Percentiles rank a stretch among this genome's conserved stretches.
Evolutionary conservation across 2,888 invertebrate species (phyloP).

Genomic region (Apotomis capreana): DNA sequence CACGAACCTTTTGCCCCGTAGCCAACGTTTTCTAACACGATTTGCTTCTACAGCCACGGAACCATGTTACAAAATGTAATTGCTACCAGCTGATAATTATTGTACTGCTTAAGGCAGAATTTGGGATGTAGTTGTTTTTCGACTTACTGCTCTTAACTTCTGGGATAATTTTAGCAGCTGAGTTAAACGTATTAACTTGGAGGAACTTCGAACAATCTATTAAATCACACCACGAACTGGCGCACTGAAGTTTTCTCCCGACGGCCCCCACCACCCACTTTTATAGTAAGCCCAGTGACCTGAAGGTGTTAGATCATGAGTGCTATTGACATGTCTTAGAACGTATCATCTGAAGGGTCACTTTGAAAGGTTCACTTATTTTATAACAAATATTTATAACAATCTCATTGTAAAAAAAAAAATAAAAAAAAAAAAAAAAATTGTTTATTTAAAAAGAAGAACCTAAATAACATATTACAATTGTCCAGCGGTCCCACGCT

Average conservation of each 20-base stretch:
- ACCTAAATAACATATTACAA: too few species aligned
- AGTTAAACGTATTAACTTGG: constrained; percentile 9
- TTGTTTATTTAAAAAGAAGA: too few species aligned
- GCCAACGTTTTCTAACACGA: too few species aligned
- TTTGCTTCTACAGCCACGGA: too few species aligned
- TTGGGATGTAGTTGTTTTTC: background rate
- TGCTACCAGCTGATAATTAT: too few species aligned
- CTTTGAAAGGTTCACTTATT: too few species aligned
- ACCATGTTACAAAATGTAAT: too few species aligned
- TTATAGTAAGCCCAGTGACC: constrained; percentile 56
- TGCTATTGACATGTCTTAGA: constrained; percentile 55
- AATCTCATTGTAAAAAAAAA: too few species aligned
- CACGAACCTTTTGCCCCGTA: too few species aligned
- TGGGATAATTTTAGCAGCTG: constrained; percentile 10
- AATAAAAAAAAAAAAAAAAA: too few species aligned
- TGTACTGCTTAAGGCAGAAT: background rate
- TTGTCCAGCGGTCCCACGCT: too few species aligned
- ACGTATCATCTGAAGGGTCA: constrained; percentile 7
- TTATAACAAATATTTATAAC: too few species aligned
- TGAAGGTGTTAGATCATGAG: constrained; percentile 54
- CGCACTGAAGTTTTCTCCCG: constrained; percentile 35
- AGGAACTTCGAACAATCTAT: constrained; percentile 24
- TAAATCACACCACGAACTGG: constrained; percentile 34
- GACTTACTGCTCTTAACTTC: constrained; percentile 5
- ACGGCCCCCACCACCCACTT: constrained; percentile 38